Evolutionary conservation across 2,888 invertebrate species (phyloP).

Genomic region (Drosophila stalkeri): DNA sequence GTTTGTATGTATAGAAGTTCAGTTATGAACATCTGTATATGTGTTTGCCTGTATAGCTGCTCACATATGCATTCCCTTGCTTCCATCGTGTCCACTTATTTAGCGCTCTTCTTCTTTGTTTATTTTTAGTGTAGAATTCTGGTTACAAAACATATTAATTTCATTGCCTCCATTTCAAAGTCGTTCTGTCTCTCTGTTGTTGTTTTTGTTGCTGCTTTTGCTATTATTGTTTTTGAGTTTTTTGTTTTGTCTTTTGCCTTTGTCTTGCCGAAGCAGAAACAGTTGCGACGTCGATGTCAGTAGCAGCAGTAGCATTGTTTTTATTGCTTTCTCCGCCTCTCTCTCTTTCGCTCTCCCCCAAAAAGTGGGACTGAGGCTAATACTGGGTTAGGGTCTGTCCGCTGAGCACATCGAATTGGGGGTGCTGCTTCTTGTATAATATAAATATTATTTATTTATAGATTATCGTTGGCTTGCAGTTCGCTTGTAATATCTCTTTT

Average conservation of each 20-base stretch:
- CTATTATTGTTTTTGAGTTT: conserved; percentile 11
- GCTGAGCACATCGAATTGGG: not conserved
- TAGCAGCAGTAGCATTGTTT: conserved; percentile 3
- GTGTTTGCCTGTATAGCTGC: not conserved
- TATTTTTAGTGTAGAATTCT: conserved; percentile 71
- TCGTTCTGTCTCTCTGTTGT: conserved; percentile 8
- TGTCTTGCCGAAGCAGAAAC: conserved; percentile 56
- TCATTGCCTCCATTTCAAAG: conserved; percentile 47
- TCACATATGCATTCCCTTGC: not conserved
- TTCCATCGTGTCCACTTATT: conserved; percentile 9
- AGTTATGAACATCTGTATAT: not conserved
- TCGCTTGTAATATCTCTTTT: not conserved
- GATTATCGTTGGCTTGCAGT: conserved; percentile 3
- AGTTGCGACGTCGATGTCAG: conserved; percentile 39
- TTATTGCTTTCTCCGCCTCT: conserved; percentile 16
- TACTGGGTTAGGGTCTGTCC: not conserved
- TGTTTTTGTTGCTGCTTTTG: conserved; percentile 7
- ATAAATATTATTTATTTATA: conserved; percentile 40
- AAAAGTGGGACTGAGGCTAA: not conserved
- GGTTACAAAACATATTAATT: conserved; percentile 70
- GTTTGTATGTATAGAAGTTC: not conserved
- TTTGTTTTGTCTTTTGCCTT: conserved; percentile 19
- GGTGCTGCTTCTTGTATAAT: conserved; percentile 17
- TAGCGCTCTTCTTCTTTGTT: conserved; percentile 44
- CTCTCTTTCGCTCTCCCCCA: not conserved